Evolutionary conservation across 2,797 vertebrate species (phyloP), one percentile per base, ranked within the genome.

Genomic region (Nannoperca australis): DNA sequence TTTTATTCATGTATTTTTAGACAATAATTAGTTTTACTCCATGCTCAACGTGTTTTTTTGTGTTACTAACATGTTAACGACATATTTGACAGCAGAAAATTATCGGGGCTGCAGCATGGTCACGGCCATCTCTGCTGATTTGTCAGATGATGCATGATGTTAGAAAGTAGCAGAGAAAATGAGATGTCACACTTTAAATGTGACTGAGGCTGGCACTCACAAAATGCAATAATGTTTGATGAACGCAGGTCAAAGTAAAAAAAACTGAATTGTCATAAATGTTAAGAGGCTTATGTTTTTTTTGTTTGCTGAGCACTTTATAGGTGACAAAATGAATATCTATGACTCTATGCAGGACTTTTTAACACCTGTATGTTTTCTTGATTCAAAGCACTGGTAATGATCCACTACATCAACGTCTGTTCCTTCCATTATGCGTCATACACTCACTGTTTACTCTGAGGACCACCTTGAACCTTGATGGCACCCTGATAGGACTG

Each of bases 171-270:
- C 71, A 78, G 34, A 69, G 69, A 68, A 87, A 84, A 85, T 85
- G 36, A 85, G 58, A 78, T 80, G 82, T 78, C 83, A 79, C 70
- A 83, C 42, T 81, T 38, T 84, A 64, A 84, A 82, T 74, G 63
- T 72, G 62, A 71, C 45, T 78, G 71, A 86, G 70, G 72, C 51
- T 74, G 63, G 59, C 70, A 70, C 65, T 79, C 54, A 61, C 56
- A 59, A 69, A 86, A 83, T 75, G 68, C 61, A 78, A 56, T 68
- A 73, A 78, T 51, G 59, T 82, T 76, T 81, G 82, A 87, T 85
- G 76, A 85, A 70, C 2, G 17, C 69, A 69, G 80, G 85, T 80
- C 66, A 76, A 24, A 75, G 55, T 70, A 44, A 49, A 42, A 80
- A 81, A 82, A 71, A 70, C 66, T 61, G 32, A 58, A 78, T 71